Conservation (phyloP, 2,113 vertebrate species). For the Podilymbus podiceps region DNA sequence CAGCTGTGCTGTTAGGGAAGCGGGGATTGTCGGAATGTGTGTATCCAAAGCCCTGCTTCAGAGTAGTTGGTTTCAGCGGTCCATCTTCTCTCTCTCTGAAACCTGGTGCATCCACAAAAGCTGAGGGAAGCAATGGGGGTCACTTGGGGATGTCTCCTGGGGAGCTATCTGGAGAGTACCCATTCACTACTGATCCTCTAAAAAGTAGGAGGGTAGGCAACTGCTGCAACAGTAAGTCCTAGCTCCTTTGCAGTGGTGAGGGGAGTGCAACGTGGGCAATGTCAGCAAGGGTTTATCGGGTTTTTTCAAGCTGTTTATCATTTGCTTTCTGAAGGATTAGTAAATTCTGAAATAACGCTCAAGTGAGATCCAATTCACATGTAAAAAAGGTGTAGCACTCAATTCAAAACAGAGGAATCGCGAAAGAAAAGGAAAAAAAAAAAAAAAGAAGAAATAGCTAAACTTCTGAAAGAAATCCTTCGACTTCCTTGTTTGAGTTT, state of each 20-base stretch:
- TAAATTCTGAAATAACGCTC: not conserved
- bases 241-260: not conserved
- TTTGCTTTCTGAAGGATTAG: not conserved
- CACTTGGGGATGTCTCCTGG: not conserved
- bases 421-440: not conserved
- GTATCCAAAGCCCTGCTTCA: not conserved
- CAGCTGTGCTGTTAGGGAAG: constrained; percentile 39
- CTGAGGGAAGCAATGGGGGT: not conserved
- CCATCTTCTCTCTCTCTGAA: not conserved
- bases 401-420: not conserved
- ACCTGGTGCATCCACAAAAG: constrained; percentile 7
- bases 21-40: not conserved
- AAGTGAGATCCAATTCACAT: not conserved
- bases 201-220: not conserved
- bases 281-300: not conserved
- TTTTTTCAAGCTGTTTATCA: not conserved
- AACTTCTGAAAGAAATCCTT: not conserved
- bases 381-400: not conserved
- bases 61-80: not conserved
- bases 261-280: not conserved
- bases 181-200: not conserved
- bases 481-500: constrained; percentile 1
- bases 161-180: not conserved
- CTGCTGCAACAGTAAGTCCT: not conserved
- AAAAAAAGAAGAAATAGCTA: not conserved